phyloP scores from a whole-genome alignment of 2,888 invertebrate genomes.

The Pollenia angustigena region DNA sequence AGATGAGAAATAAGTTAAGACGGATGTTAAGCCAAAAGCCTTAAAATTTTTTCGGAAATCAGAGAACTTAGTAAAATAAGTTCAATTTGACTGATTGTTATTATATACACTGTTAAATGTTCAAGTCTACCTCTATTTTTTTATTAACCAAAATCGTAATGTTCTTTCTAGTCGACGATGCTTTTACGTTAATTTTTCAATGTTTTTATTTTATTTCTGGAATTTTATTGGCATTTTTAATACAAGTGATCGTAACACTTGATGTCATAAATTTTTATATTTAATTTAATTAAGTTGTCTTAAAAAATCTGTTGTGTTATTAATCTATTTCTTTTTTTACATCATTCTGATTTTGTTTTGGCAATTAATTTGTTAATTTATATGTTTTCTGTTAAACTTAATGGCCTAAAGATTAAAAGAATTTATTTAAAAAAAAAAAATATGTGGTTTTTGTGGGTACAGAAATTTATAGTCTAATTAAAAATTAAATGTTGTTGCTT shows the following conservation, averaged over 20 bases:
- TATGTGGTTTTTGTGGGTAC: not conserved
- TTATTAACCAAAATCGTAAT: not conserved
- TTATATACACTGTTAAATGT: too few relatives aligned
- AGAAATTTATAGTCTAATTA: constrained; percentile 11
- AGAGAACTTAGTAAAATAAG: too few relatives aligned
- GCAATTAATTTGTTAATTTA: constrained; percentile 72
- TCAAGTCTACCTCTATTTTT: not conserved
- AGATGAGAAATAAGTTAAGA: too few relatives aligned
- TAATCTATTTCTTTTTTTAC: constrained; percentile 30
- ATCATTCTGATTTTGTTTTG: constrained; percentile 28
- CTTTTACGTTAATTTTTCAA: not conserved
- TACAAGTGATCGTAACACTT: constrained; percentile 62
- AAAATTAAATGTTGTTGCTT: not conserved
- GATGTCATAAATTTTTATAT: constrained; percentile 50
- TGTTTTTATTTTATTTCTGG: not conserved
- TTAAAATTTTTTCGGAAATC: too few relatives aligned
- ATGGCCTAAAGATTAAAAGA: constrained; percentile 64
- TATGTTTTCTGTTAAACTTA: constrained; percentile 63
- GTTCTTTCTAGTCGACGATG: not conserved
- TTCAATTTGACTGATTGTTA: too few relatives aligned
- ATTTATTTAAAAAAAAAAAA: constrained; percentile 14
- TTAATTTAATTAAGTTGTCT: constrained; percentile 66
- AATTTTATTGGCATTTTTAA: not conserved
- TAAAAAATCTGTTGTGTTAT: constrained; percentile 15
- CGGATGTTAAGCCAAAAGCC: too few relatives aligned